A percentile compares a stretch with the other conserved stretches of the same genome.
Evolutionary conservation across 2,113 vertebrate genomes (phyloP).

Genomic region (Romanogobio albipinnatus): DNA sequence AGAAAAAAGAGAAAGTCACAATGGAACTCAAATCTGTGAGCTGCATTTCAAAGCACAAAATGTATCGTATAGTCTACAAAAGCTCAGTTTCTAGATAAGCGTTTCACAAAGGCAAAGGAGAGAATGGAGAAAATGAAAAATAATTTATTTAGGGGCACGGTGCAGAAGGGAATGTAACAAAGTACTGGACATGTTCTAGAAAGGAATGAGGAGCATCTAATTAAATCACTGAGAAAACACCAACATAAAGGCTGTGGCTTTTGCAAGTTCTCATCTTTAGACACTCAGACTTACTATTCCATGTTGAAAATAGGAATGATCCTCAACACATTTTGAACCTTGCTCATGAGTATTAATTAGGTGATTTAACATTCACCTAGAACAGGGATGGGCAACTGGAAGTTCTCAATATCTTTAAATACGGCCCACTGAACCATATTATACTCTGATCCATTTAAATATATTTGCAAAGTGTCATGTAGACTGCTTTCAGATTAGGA

Average conservation of each 20-base stretch:
- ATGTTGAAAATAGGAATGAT: background rate
- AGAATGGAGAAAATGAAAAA: background rate
- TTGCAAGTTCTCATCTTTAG: background rate
- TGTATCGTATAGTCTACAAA: conserved; percentile 22
- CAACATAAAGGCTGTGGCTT: background rate
- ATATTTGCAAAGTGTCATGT: too few species aligned
- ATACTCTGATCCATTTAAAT: background rate
- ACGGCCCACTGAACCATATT: background rate
- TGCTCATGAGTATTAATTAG: background rate
- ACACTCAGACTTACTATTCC: too few species aligned
- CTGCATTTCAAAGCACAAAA: conserved; percentile 56
- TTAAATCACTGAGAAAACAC: conserved; percentile 7
- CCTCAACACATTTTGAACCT: background rate
- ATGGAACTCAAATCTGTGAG: conserved; percentile 38
- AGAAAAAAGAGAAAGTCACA: conserved; percentile 28
- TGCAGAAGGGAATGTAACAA: background rate
- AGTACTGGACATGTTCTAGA: background rate
- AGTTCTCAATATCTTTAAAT: too few species aligned
- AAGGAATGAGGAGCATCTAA: background rate
- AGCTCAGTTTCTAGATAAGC: conserved; percentile 53
- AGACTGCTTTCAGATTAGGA: too few species aligned
- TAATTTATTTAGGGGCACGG: background rate
- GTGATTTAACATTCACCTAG: background rate
- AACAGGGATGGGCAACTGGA: background rate
- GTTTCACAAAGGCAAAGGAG: conserved; percentile 36